Evolutionary conservation across 2,888 invertebrate genomes (phyloP).

Genomic region (Cephus pygmeus): DNA sequence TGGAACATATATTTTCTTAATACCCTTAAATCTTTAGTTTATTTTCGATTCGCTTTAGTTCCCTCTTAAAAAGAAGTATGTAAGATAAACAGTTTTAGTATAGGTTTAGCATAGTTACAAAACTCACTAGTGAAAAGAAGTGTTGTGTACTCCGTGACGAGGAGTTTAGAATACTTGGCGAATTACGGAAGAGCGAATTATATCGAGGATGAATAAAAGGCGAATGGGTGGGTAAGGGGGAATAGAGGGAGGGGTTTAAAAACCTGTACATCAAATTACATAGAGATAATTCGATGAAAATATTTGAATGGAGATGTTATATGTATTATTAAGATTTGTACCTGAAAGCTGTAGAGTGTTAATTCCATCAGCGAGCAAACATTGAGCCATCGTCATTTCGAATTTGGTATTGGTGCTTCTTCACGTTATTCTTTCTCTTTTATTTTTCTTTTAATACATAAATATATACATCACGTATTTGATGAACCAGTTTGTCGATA

Average conservation of each 20-base stretch:
- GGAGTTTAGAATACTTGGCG: constrained; percentile 36
- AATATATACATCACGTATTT: constrained; percentile 24
- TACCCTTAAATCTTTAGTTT: constrained; percentile 28
- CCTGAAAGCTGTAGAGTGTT: constrained; percentile 49
- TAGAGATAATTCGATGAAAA: constrained; percentile 36
- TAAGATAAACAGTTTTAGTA: constrained; percentile 55
- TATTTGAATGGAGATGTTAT: constrained; percentile 42
- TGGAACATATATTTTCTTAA: constrained; percentile 20
- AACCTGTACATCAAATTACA: constrained; percentile 38
- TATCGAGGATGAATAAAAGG: constrained; percentile 11
- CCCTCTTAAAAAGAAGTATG: constrained; percentile 59
- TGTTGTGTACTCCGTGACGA: constrained; percentile 50
- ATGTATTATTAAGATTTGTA: constrained; percentile 49
- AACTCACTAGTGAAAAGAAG: constrained; percentile 38
- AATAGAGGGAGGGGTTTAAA: constrained; percentile 8
- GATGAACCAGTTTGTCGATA: constrained; percentile 18
- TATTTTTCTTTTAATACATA: constrained; percentile 22
- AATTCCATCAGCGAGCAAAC: constrained; percentile 9
- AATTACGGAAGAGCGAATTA: constrained; percentile 15
- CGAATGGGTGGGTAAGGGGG: too few species aligned
- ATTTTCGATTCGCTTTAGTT: constrained; percentile 32
- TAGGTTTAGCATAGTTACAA: constrained; percentile 42
- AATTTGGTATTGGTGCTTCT: constrained; percentile 13
- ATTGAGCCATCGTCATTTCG: constrained; percentile 12
- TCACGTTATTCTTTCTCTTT: constrained; percentile 12